phyloP scores from a whole-genome alignment of 2,797 vertebrate genomes.

The Fistularia commersonii region DNA sequence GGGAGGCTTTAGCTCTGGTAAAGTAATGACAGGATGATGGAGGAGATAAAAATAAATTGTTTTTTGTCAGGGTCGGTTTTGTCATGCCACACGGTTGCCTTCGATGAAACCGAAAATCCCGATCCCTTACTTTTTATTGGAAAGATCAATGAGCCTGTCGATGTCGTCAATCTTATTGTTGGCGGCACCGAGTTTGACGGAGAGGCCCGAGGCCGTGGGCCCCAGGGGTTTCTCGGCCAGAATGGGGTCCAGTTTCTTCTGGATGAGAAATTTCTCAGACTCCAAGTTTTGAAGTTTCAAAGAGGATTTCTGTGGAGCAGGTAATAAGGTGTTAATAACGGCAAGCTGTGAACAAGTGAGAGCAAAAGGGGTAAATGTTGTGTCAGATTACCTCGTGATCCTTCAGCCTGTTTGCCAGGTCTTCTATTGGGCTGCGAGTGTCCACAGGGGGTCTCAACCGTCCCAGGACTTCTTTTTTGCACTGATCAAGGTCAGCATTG shows the following conservation, averaged over 20 bases:
- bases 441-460: constrained; percentile 79
- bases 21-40: constrained; percentile 3
- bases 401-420: constrained; percentile 77
- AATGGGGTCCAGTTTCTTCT: constrained; percentile 80
- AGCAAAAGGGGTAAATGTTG: no score
- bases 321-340: background rate
- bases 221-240: constrained; percentile 76
- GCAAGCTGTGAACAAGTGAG: no score
- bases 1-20: constrained; percentile 79
- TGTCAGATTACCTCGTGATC: constrained; percentile 77
- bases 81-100: no score
- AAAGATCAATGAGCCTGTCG: constrained; percentile 77
- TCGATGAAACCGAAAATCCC: background rate
- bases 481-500: constrained; percentile 69
- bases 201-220: constrained; percentile 74
- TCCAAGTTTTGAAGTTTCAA: constrained; percentile 76
- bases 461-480: constrained; percentile 75
- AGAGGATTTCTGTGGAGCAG: constrained; percentile 68
- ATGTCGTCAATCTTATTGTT: constrained; percentile 82
- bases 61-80: background rate
- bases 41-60: background rate
- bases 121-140: constrained; percentile 82
- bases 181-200: constrained; percentile 72
- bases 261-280: constrained; percentile 76
- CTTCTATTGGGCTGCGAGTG: constrained; percentile 68